Conservation (phyloP, 2,888 invertebrate genomes). For the Tholera decimalis region DNA sequence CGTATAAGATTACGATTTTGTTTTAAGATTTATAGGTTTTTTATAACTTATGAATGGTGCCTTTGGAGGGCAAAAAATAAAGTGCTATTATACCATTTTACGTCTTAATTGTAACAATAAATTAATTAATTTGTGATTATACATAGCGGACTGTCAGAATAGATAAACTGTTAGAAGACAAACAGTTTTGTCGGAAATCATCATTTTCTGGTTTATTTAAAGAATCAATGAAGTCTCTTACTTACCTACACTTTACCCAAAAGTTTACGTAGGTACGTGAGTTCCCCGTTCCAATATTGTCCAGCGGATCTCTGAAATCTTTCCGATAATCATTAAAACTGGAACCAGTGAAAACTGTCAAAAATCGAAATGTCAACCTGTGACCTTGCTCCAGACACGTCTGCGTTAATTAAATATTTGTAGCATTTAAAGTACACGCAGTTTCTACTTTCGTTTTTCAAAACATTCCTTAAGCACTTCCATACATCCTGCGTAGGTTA, state of each 20-base stretch:
- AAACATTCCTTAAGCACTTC: slow-evolving; percentile 62
- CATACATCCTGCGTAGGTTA: slow-evolving; percentile 48
- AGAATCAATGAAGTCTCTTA: background rate
- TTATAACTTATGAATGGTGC: slow-evolving; percentile 25
- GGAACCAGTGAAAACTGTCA: slow-evolving; percentile 82
- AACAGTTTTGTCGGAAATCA: background rate
- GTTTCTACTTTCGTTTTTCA: slow-evolving; percentile 72
- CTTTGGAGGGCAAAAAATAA: background rate
- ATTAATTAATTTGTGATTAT: background rate
- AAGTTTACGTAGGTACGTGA: background rate
- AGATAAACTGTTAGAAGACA: background rate
- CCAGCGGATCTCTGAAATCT: slow-evolving; percentile 60
- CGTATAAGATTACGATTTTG: slow-evolving; percentile 56
- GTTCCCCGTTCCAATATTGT: background rate
- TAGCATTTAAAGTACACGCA: slow-evolving; percentile 75
- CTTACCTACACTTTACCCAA: background rate
- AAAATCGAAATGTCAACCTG: slow-evolving; percentile 82
- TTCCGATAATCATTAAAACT: slow-evolving; percentile 77
- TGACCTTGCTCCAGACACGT: slow-evolving; percentile 84
- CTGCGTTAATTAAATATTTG: slow-evolving; percentile 80
- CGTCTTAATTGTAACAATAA: background rate
- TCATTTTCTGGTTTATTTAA: too few species aligned
- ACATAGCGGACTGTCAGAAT: background rate
- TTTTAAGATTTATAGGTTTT: slow-evolving; percentile 27
- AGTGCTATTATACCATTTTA: background rate